Evolutionary conservation across 2,888 invertebrate species (phyloP).

Genomic region (Caenorhabditis drosophilae): DNA sequence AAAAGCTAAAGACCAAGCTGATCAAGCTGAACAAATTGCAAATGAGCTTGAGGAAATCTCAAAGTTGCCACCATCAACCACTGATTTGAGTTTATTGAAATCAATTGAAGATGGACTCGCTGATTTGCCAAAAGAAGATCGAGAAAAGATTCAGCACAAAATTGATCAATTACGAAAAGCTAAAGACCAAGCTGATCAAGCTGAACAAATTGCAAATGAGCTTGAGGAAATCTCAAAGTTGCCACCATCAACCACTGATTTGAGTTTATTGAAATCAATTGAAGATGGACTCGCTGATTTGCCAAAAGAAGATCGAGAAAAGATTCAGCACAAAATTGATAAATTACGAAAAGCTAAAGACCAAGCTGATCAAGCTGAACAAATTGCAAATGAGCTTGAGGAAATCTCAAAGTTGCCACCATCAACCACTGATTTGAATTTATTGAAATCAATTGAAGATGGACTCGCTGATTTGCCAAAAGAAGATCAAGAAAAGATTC

Average conservation of each 20-base stretch:
- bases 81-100: slow-evolving; percentile 12
- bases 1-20: slow-evolving; percentile 11
- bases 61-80: slow-evolving; percentile 9
- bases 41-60: slow-evolving; percentile 8
- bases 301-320: too few species aligned
- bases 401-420: slow-evolving; percentile 8
- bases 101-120: slow-evolving; percentile 14
- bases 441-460: too few species aligned
- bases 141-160: slow-evolving; percentile 6
- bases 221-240: neutral
- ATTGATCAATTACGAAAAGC: slow-evolving; percentile 19
- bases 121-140: slow-evolving; percentile 8
- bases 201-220: neutral
- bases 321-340: too few species aligned
- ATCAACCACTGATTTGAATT: too few species aligned
- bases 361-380: slow-evolving; percentile 13
- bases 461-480: slow-evolving; percentile 7
- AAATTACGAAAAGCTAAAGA: too few species aligned
- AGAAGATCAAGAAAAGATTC: slow-evolving; percentile 2
- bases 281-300: slow-evolving; percentile 5
- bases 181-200: neutral
- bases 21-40: neutral
- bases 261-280: slow-evolving; percentile 7
- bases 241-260: slow-evolving; percentile 12
- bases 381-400: too few species aligned